These are phyloP conservation scores for Pseudorhombus dupliciocellatus DNA, from an alignment of 2,113 vertebrate genomes.

Conservation along the genomic window DNA sequence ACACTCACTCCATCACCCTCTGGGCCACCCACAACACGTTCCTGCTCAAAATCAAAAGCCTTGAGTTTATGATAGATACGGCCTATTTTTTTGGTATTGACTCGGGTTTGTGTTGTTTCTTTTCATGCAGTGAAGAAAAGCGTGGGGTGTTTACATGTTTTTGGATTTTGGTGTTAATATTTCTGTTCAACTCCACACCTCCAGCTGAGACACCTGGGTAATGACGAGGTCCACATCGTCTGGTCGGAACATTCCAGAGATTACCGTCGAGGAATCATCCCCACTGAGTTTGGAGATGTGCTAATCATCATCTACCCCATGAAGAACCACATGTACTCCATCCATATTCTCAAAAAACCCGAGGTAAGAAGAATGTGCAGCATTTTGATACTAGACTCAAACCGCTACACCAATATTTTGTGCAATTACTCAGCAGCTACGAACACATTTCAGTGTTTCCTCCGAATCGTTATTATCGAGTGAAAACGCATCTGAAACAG, in stretches of 20 bases:
- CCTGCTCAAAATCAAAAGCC: constrained; percentile 47
- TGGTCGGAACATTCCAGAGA: constrained; percentile 99
- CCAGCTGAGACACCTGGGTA: constrained; percentile 96
- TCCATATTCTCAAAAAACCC: constrained; percentile 98
- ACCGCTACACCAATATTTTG: not conserved
- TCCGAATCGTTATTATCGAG: not conserved
- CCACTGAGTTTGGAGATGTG: constrained; percentile 98
- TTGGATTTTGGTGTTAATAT: constrained; percentile 23
- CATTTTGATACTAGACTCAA: not conserved
- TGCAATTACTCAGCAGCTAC: not conserved
- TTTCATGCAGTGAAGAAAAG: constrained; percentile 15
- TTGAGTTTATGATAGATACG: constrained; percentile 68
- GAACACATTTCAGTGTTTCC: not conserved
- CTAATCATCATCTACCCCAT: constrained; percentile 98
- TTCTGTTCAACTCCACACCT: constrained; percentile 20
- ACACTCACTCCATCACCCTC: constrained; percentile 70
- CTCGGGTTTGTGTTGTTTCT: constrained; percentile 29
- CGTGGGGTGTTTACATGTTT: constrained; percentile 19
- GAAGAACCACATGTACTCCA: constrained; percentile 99
- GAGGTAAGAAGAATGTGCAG: constrained; percentile 82
- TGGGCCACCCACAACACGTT: constrained; percentile 57
- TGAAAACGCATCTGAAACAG: constrained; percentile 16
- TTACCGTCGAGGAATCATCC: constrained; percentile 97
- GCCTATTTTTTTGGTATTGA: constrained; percentile 34
- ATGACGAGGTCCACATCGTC: constrained; percentile 98